Percentiles rank a stretch among this genome's conserved stretches.
Evolutionary conservation across 2,797 vertebrate species (phyloP).

Genomic region (Lepilemur ruficaudatus): DNA sequence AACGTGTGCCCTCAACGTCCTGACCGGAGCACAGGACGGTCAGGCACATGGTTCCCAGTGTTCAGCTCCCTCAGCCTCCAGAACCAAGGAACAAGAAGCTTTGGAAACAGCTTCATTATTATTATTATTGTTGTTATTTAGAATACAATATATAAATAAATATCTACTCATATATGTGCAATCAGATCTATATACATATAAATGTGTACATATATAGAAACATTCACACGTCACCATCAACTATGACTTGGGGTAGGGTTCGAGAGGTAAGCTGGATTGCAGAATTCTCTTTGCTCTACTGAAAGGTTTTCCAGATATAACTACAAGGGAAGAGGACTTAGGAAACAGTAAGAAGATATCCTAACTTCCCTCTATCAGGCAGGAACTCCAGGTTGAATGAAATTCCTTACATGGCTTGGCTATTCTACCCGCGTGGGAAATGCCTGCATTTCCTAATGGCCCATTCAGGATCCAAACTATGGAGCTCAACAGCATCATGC

Average conservation of each 20-base stretch:
- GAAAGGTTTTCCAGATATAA: not conserved
- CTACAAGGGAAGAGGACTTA: not conserved
- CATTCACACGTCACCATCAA: not conserved
- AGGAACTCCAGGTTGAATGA: not conserved
- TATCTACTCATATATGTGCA: not conserved
- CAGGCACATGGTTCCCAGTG: conserved; percentile 48
- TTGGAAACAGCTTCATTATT: not conserved
- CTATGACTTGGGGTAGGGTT: not conserved
- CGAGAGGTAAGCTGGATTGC: not conserved
- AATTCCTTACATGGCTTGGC: not conserved
- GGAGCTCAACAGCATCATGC: not conserved
- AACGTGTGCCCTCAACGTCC: conserved; percentile 22
- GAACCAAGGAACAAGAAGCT: conserved; percentile 25
- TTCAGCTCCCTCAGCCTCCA: conserved; percentile 41
- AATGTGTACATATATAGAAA: not conserved
- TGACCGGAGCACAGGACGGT: conserved; percentile 70
- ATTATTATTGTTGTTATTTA: not conserved
- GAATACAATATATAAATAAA: not conserved
- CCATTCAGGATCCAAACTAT: not conserved
- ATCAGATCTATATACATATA: not conserved
- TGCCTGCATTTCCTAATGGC: not conserved
- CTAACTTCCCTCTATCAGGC: not conserved
- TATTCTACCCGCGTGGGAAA: not conserved
- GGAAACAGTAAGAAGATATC: not conserved
- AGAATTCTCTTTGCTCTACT: not conserved